A percentile compares a stretch with the other conserved stretches of the same genome.
Evolutionary conservation across 37 sponge, comb jelly and placozoan species (phyloP).

Genomic region (Cladorhizidae sp.): DNA sequence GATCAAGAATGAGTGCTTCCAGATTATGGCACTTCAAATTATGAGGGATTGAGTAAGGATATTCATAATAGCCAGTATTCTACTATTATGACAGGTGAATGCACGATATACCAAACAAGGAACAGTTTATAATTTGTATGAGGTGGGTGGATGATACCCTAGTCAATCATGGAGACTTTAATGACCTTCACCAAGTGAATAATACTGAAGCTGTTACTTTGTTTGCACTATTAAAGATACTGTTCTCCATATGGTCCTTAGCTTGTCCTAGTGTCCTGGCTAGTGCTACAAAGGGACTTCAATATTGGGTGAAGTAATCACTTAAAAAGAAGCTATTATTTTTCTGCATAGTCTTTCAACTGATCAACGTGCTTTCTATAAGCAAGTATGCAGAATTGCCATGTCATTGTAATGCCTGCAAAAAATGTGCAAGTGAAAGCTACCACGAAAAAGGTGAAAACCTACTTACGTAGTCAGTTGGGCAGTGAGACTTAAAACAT

Average conservation of each 20-base stretch:
- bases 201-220: slow-evolving; percentile 54
- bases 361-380: no score
- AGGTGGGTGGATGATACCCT: slow-evolving; percentile 47
- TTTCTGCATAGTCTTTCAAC: no score
- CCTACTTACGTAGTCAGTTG: no score
- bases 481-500: no score
- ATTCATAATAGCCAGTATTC: slow-evolving; percentile 48
- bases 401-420: no score
- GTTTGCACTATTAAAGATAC: background rate
- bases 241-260: no score
- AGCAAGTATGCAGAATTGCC: no score
- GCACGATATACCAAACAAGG: slow-evolving; percentile 77
- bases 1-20: slow-evolving; percentile 81
- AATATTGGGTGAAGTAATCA: no score
- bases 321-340: no score
- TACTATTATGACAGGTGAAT: slow-evolving; percentile 80
- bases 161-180: slow-evolving; percentile 74
- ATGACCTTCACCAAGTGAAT: slow-evolving; percentile 66
- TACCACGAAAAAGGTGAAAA: no score
- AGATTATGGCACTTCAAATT: slow-evolving; percentile 79
- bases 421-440: no score
- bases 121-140: slow-evolving; percentile 78
- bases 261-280: no score
- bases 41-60: slow-evolving; percentile 36
- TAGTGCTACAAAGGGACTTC: slow-evolving; percentile 58